A percentile compares a stretch with the other conserved stretches of the same genome.
Evolutionary conservation across 2,888 invertebrate genomes (phyloP).

Genomic region (Dioctria linearis): DNA sequence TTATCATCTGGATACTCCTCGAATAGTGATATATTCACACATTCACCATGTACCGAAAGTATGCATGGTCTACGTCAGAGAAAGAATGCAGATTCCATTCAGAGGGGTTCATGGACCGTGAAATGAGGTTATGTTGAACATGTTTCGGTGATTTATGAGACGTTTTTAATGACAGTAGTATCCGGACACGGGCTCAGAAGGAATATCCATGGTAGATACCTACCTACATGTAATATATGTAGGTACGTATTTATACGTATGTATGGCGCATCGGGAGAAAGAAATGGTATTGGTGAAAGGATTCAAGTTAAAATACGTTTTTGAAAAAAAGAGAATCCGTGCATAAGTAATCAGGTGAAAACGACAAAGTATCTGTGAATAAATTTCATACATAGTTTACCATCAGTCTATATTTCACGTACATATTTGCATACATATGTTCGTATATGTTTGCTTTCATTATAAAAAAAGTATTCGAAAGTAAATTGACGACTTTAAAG

Average conservation of each 20-base stretch:
- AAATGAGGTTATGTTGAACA: slow-evolving; percentile 67
- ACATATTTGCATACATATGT: no score
- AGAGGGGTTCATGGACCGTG: slow-evolving; percentile 66
- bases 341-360: slow-evolving; percentile 48
- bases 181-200: not conserved
- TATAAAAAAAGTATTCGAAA: no score
- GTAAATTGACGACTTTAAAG: no score
- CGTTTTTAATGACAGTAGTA: slow-evolving; percentile 67
- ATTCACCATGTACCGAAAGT: not conserved
- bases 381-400: slow-evolving; percentile 17
- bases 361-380: slow-evolving; percentile 4
- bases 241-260: no score
- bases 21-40: slow-evolving; percentile 37
- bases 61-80: not conserved
- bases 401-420: not conserved
- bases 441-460: no score
- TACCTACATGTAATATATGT: no score
- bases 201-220: not conserved
- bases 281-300: not conserved
- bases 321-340: not conserved
- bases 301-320: not conserved
- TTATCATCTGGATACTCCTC: not conserved
- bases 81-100: slow-evolving; percentile 51
- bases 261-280: not conserved
- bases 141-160: slow-evolving; percentile 67